A percentile compares a stretch with the other conserved stretches of the same genome.
Evolutionary conservation across 37 sponge, comb jelly and placozoan genomes (phyloP).

Genomic region (Mnemiopsis leidyi): DNA sequence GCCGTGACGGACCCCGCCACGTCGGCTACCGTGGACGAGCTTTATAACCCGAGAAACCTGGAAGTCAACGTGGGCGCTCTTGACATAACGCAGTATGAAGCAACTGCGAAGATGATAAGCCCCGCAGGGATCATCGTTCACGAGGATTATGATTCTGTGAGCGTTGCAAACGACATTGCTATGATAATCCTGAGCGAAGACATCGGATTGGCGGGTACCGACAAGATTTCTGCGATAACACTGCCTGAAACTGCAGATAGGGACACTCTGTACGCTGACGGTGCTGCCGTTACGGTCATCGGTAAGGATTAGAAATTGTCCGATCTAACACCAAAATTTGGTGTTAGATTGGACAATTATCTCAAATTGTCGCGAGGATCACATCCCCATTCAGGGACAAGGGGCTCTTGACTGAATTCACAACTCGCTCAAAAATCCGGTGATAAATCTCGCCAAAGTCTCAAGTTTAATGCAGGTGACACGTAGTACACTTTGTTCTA

Average conservation of each 20-base stretch:
- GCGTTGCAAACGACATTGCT: background rate
- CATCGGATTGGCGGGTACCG: background rate
- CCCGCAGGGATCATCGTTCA: background rate
- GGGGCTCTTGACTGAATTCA: too few relatives aligned
- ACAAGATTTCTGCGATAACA: background rate
- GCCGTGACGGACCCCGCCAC: background rate
- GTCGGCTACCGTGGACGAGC: background rate
- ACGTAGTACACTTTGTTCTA: too few relatives aligned
- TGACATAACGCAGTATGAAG: background rate
- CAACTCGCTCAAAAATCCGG: too few relatives aligned
- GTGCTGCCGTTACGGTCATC: background rate
- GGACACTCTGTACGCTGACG: background rate
- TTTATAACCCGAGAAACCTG: background rate
- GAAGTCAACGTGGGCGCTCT: background rate
- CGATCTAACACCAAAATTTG: too few relatives aligned
- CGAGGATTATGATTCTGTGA: background rate
- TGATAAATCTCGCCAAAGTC: too few relatives aligned
- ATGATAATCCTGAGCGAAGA: background rate
- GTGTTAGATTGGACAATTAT: too few relatives aligned
- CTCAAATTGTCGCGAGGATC: too few relatives aligned
- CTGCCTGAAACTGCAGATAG: background rate
- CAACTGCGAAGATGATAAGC: background rate
- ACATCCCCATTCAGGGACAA: too few relatives aligned
- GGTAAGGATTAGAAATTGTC: too few relatives aligned
- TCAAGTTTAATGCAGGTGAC: too few relatives aligned